Evolutionary conservation across 1,140 invertebrate genomes (phyloP), one percentile per base, ranked within the genome.

Genomic region (Kradibia gibbosae): DNA sequence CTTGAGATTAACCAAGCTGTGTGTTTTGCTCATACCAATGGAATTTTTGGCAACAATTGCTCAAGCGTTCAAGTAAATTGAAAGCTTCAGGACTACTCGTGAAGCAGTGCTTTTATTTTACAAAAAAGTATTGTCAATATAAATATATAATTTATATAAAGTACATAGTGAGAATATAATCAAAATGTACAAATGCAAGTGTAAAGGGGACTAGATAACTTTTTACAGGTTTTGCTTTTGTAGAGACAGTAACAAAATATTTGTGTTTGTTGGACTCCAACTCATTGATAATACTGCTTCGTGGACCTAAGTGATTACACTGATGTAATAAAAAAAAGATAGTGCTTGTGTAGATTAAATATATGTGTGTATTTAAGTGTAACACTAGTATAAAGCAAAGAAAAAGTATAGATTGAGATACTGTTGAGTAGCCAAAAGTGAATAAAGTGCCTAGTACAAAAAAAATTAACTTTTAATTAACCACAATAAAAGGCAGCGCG

Each of bases 61-160:
- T 22, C 36, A 8, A 3, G 13, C 62, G 5, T 39, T n/a, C 17
- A 34, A 67, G 39, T 39, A 39, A 67, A 67, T 7, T 67, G n/a
- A 3, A n/a, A 67, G 10, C 22, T 28, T 8, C 25, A 25, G 3
- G 13, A 57, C 39, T 39, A 22, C 34, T 8, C 39, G 22, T 67
- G 39, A 39, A 2, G 10, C 28, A 67, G 15, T 67, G 34, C n/a
- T 39, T 4, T 39, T 10, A 67, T 67, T 39, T 67, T 67, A 67
- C 62, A 39, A 67, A 36, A 17, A 65, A 67, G 62, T 67, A 67
- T 67, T 65, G 8, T 31, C 36, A 34, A 65, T 17, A 65, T 65
- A 65, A 65, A 34, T 65, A 65, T 65, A 34, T 65, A 36, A 65
- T 36, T 65, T 67, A 67, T 39, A 20, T 67, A 67, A 22, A 67